phyloP scores from a whole-genome alignment of 2,888 invertebrate species.

The Drosophila aldrichi region DNA sequence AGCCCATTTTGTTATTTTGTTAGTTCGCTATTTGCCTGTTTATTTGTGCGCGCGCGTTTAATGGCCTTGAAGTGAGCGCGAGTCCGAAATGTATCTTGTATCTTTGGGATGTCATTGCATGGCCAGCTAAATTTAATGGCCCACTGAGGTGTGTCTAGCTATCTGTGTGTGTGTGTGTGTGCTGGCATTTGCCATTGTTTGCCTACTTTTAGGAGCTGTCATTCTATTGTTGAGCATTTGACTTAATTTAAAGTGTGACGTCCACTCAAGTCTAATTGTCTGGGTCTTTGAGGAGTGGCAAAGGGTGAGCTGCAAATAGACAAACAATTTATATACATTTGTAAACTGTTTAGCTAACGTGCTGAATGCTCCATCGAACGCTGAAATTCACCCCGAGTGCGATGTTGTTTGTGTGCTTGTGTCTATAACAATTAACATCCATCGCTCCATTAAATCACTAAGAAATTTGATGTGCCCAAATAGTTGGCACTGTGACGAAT shows the following conservation, averaged over 20 bases:
- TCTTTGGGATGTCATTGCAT: conserved; percentile 42
- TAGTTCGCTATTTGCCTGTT: conserved; percentile 43
- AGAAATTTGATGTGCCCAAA: conserved; percentile 14
- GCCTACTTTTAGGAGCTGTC: conserved; percentile 62
- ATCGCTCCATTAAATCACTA: conserved; percentile 31
- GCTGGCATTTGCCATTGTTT: conserved; percentile 50
- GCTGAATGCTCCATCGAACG: conserved; percentile 37
- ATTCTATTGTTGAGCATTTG: conserved; percentile 57
- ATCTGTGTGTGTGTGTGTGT: neutral
- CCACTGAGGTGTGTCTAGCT: conserved; percentile 34
- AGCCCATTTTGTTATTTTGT: conserved; percentile 39
- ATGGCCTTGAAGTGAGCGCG: conserved; percentile 57
- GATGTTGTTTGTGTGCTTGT: conserved; percentile 29
- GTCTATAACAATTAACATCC: conserved; percentile 40
- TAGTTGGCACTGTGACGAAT: conserved; percentile 1
- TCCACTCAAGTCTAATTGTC: conserved; percentile 60
- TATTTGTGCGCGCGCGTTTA: conserved; percentile 46
- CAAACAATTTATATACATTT: conserved; percentile 22
- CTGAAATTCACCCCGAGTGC: conserved; percentile 36
- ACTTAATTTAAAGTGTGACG: conserved; percentile 67
- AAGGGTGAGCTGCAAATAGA: neutral
- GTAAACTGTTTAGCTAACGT: conserved; percentile 41
- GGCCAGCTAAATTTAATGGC: conserved; percentile 68
- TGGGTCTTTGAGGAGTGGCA: conserved; percentile 15
- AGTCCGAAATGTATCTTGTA: conserved; percentile 62